phyloP scores from a whole-genome alignment of 1,140 invertebrate genomes.

The Lamellibrachia luymesi region DNA sequence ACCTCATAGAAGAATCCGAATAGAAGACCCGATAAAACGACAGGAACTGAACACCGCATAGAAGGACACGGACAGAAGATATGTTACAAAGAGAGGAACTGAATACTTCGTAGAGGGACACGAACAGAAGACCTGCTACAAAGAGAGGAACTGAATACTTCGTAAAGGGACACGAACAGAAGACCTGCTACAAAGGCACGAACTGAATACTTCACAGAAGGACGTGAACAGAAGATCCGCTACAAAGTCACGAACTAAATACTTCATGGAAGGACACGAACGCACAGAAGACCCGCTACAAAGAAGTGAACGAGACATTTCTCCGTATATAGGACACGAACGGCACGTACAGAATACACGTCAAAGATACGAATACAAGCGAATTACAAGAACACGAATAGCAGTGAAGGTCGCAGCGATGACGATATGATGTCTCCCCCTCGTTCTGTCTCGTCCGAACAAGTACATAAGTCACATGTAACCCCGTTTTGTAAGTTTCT shows the following conservation, averaged over 20 bases:
- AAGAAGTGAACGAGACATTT: too few species aligned
- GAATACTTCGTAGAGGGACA: neutral
- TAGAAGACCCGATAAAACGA: too few species aligned
- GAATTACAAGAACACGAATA: neutral
- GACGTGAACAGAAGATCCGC: neutral
- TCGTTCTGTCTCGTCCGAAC: too few species aligned
- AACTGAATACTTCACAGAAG: neutral
- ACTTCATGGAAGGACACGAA: neutral
- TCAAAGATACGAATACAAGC: neutral
- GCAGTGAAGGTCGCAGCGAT: too few species aligned
- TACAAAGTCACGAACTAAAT: neutral
- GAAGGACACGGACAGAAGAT: neutral
- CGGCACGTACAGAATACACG: neutral
- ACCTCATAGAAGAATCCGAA: neutral
- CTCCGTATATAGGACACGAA: neutral
- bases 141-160: neutral
- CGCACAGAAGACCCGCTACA: too few species aligned
- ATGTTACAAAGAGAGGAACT: neutral
- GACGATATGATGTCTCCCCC: too few species aligned
- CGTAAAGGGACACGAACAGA: neutral
- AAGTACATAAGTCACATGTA: too few species aligned
- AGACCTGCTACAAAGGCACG: neutral
- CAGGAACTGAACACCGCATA: neutral
- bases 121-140: neutral
- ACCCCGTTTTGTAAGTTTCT: too few species aligned